Base-by-base conservation (phyloP, 2,888 invertebrate genomes). In the Scaptodrosophila latifasciaeformis region DNA sequence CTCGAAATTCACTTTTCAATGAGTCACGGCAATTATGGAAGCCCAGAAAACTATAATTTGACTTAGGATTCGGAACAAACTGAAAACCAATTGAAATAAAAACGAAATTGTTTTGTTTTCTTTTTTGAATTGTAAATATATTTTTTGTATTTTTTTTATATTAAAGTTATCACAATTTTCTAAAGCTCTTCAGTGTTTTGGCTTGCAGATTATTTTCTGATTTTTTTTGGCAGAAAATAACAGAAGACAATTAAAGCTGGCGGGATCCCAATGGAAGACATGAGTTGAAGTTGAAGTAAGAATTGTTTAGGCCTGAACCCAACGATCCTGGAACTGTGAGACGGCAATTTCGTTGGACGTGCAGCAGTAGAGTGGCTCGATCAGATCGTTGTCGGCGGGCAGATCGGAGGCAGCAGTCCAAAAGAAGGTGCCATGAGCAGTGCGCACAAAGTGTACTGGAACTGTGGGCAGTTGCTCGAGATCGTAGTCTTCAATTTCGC, bases 341-440 rank as follows among this genome's bases (percentile, higher is more conserved):
- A 75, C 75, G 49, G 85, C 84, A 45, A 83, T 68, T 71, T 85
- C 83, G 67, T 85, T 85, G 59, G 70, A 59, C 13, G 86, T 86
- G 68, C 66, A 68, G 71, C 86, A 86, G 67, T 64, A 69, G 7
- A 84, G 59, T 17, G 86, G 84, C 62, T 85, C 81, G 42, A 83
- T 56, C 21, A 86, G 74, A 61, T 86, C 86, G 54, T 82, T 82
- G 66, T 86, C 86, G 51, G 81, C 83, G 30, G 84, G 80, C 51
- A 82, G 65, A 44, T 82, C 76, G 44, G 76, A 87, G 42, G 91
- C 90, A 39, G 92, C 91, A 45, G 92, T 93, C 93, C 93, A 94
- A 88, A 93, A 93, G 89, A 94, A 93, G 60, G 93, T 93, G 65
- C 93, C 93, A 67, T 93, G 92, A 70, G 91, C 91, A 27, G 93